These are phyloP conservation scores for Scaptomyza montana DNA, from an alignment of 1,140 invertebrate genomes.

Conservation along the genomic window DNA sequence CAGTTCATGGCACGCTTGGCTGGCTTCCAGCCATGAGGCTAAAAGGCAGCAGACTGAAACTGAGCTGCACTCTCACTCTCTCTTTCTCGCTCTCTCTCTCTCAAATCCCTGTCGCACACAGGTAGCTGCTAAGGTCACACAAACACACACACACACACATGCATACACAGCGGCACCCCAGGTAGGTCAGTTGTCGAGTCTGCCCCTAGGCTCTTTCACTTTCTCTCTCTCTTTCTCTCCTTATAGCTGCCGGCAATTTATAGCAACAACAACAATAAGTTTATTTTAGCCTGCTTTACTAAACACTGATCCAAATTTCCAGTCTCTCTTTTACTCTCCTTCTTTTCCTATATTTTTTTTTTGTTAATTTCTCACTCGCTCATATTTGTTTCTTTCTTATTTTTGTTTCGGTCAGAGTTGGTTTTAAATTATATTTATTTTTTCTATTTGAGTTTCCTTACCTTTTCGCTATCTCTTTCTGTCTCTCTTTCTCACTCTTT, in stretches of 20 bases:
- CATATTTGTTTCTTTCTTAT: background rate
- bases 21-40: conserved; percentile 26
- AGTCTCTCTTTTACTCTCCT: background rate
- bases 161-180: conserved; percentile 1
- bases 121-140: conserved; percentile 54
- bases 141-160: conserved; percentile 1
- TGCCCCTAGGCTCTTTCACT: background rate
- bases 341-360: background rate
- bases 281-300: conserved; percentile 5
- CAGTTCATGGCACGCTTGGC: conserved; percentile 35
- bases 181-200: conserved; percentile 29
- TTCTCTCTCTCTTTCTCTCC: background rate
- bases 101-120: conserved; percentile 20
- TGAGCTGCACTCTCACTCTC: background rate
- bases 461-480: background rate
- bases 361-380: background rate
- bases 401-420: background rate
- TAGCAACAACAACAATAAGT: conserved; percentile 16
- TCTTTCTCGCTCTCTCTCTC: background rate
- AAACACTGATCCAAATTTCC: conserved; percentile 4
- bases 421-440: background rate
- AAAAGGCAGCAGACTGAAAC: conserved; percentile 2
- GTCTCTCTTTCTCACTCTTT: background rate
- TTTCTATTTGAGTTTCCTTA: conserved; percentile 27
- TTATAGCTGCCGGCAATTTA: too few relatives aligned